These are phyloP conservation scores for Phlogophora meticulosa DNA, from an alignment of 2,888 invertebrate species.

Conservation along the genomic window DNA sequence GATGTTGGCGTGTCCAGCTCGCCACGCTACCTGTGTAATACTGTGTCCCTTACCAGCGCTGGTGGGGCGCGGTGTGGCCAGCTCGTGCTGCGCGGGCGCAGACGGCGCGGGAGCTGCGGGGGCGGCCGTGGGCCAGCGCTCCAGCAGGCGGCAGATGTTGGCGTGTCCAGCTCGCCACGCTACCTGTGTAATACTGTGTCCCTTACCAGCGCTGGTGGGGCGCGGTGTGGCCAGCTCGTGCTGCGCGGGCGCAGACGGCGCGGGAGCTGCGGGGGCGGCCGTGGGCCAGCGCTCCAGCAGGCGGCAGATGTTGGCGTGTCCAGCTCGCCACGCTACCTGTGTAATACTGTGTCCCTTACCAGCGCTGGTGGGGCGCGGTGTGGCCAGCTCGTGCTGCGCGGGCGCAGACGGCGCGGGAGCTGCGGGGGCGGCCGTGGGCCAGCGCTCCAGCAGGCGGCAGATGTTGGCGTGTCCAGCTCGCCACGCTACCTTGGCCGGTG, in stretches of 20 bases:
- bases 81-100: conserved; percentile 68
- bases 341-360: conserved; percentile 61
- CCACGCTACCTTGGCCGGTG: conserved; percentile 96
- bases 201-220: conserved; percentile 70
- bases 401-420: conserved; percentile 70
- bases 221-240: conserved; percentile 27
- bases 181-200: too few relatives aligned
- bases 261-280: conserved; percentile 72
- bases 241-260: conserved; percentile 70
- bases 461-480: conserved; percentile 97
- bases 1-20: conserved; percentile 97
- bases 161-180: conserved; percentile 98
- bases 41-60: conserved; percentile 69
- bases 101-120: conserved; percentile 69
- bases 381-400: conserved; percentile 47
- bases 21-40: conserved; percentile 97
- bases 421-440: conserved; percentile 80
- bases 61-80: conserved; percentile 46
- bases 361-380: conserved; percentile 63
- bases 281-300: conserved; percentile 93
- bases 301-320: conserved; percentile 93
- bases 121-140: conserved; percentile 90
- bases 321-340: too few relatives aligned
- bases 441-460: conserved; percentile 94
- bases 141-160: conserved; percentile 95